Percentiles rank a stretch among this genome's conserved stretches.
Evolutionary conservation across 2,888 invertebrate species (phyloP).

Genomic region (Tridacna gigas): DNA sequence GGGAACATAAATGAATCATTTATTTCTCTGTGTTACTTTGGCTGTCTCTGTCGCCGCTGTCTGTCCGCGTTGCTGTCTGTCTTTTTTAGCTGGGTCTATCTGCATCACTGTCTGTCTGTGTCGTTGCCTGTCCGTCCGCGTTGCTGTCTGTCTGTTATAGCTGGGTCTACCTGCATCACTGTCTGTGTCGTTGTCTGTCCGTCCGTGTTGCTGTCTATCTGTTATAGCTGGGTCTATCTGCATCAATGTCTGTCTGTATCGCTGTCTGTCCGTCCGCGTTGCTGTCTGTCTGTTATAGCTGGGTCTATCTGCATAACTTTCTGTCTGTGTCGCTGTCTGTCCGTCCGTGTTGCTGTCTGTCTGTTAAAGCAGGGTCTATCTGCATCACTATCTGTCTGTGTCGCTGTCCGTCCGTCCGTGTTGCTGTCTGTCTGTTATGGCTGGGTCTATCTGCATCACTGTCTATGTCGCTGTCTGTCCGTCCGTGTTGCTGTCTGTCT

Average conservation of each 20-base stretch:
- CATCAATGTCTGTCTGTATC: too few species aligned
- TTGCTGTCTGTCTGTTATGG: too few species aligned
- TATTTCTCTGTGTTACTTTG: neutral
- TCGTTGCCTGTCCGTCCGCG: neutral
- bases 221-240: too few species aligned
- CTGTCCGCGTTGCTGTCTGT: neutral
- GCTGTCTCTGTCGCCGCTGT: neutral
- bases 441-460: too few species aligned
- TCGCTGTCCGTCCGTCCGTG: neutral
- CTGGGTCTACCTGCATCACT: neutral
- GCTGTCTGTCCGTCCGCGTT: neutral
- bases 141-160: slow-evolving; percentile 2
- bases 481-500: neutral
- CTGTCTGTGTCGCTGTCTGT: neutral
- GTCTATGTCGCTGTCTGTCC: too few species aligned
- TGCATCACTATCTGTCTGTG: neutral
- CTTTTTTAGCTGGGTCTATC: neutral
- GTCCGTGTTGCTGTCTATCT: too few species aligned
- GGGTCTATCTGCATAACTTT: neutral
- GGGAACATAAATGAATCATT: neutral
- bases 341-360: too few species aligned
- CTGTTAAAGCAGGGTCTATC: too few species aligned
- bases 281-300: neutral
- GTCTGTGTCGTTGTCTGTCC: too few species aligned
- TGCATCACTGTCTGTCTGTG: neutral